Evolutionary conservation across 2,113 vertebrate species (phyloP).

Genomic region (Myrmophylax atrothorax): DNA sequence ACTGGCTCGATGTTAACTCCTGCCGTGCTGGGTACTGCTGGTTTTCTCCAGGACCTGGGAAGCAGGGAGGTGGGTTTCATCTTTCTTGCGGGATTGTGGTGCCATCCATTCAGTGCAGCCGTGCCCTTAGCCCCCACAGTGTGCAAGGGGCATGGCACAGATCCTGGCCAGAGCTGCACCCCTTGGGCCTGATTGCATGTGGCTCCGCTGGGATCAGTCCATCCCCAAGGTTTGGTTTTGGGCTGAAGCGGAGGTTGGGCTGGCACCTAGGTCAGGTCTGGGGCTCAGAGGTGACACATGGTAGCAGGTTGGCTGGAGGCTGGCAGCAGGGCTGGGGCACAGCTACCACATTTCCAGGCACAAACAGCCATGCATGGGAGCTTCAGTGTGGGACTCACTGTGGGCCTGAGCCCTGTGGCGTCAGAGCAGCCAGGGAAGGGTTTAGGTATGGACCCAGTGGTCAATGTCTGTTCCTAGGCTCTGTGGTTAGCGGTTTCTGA

Average conservation of each 20-base stretch:
- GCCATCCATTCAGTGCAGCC: neutral
- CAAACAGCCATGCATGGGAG: rapidly evolving
- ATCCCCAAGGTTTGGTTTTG: neutral
- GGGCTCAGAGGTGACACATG: neutral
- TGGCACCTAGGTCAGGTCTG: neutral
- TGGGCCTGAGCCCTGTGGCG: rapidly evolving
- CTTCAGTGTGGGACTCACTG: rapidly evolving
- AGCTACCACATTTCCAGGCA: neutral
- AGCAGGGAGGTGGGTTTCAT: neutral
- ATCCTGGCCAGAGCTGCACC: rapidly evolving
- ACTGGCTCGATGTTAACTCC: slow-evolving; percentile 30
- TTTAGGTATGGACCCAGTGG: neutral
- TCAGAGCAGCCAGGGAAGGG: neutral
- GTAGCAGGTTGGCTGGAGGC: neutral
- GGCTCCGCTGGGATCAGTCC: neutral
- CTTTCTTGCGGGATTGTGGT: rapidly evolving
- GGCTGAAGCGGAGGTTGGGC: neutral
- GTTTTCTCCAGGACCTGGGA: neutral
- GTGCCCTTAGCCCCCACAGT: rapidly evolving
- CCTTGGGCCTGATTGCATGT: rapidly evolving
- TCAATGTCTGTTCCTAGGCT: neutral
- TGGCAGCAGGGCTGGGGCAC: neutral
- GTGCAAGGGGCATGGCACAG: neutral
- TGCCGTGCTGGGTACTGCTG: neutral
- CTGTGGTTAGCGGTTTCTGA: neutral